These are phyloP conservation scores for Dendrolimus houi DNA, from an alignment of 2,888 invertebrate genomes.

Conservation along the genomic window DNA sequence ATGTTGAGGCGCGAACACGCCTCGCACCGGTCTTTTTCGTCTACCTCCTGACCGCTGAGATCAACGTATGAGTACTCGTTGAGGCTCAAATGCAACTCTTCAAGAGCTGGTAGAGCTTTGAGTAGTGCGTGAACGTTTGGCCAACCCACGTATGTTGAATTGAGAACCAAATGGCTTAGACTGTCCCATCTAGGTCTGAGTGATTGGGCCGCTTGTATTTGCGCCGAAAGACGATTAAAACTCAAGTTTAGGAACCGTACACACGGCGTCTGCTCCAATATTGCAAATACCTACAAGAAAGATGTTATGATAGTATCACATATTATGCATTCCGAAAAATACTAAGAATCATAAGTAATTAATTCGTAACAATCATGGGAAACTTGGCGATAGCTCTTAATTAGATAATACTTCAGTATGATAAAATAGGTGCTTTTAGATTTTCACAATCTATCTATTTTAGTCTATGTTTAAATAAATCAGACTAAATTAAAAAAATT, in stretches of 20 bases:
- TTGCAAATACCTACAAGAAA: slow-evolving; percentile 83
- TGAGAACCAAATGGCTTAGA: slow-evolving; percentile 87
- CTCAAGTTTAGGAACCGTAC: slow-evolving; percentile 94
- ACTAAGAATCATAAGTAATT: slow-evolving; percentile 16
- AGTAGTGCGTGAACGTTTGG: slow-evolving; percentile 85
- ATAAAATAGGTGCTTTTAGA: too few relatives aligned
- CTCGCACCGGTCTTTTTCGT: slow-evolving; percentile 55
- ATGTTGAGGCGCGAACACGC: slow-evolving; percentile 55
- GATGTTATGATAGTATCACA: neutral
- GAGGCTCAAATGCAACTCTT: slow-evolving; percentile 94
- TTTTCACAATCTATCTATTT: too few relatives aligned
- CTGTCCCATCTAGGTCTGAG: slow-evolving; percentile 72
- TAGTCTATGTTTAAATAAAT: too few relatives aligned
- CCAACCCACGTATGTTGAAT: slow-evolving; percentile 93
- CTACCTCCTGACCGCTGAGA: slow-evolving; percentile 67
- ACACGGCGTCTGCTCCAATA: slow-evolving; percentile 90
- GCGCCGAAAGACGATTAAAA: slow-evolving; percentile 88
- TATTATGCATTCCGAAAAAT: neutral
- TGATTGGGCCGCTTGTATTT: slow-evolving; percentile 76
- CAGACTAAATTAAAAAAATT: too few relatives aligned
- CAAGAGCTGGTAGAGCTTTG: slow-evolving; percentile 84
- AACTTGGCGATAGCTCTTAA: neutral
- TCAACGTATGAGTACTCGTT: slow-evolving; percentile 90
- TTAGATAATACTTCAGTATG: too few relatives aligned
- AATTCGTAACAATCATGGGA: slow-evolving; percentile 26